Percentiles rank a stretch among this genome's conserved stretches.
Evolutionary conservation across 2,888 invertebrate genomes (phyloP).

Genomic region (Coleophora deauratella): DNA sequence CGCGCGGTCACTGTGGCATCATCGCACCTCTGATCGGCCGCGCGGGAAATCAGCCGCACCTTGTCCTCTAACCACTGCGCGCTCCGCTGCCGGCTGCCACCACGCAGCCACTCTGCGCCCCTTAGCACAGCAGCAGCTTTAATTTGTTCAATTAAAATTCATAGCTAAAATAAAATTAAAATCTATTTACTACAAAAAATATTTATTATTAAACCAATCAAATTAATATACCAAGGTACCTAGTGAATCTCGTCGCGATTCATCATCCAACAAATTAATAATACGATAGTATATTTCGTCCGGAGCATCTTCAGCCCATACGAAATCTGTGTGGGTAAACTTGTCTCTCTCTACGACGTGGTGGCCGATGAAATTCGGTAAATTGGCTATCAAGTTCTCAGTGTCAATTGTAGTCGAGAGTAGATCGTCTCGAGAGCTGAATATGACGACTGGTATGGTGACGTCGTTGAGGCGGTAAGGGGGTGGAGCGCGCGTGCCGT

Average conservation of each 20-base stretch:
- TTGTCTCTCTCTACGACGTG: slow-evolving; percentile 21
- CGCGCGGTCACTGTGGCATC: slow-evolving; percentile 9
- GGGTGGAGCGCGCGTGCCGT: slow-evolving; percentile 20
- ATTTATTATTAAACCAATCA: too few species aligned
- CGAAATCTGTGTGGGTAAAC: slow-evolving; percentile 38
- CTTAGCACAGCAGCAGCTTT: neutral
- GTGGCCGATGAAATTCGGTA: slow-evolving; percentile 24
- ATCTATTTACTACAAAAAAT: too few species aligned
- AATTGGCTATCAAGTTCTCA: slow-evolving; percentile 18
- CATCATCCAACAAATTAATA: too few species aligned
- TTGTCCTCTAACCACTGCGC: slow-evolving; percentile 17
- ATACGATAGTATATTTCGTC: neutral
- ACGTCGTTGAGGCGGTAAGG: slow-evolving; percentile 25
- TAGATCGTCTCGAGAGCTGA: slow-evolving; percentile 34
- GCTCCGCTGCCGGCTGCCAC: slow-evolving; percentile 2
- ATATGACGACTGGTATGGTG: slow-evolving; percentile 26
- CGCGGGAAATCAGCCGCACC: slow-evolving; percentile 54
- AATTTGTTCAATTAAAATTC: neutral
- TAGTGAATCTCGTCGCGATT: too few species aligned
- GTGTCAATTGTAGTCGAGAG: slow-evolving; percentile 27
- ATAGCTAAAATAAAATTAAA: too few species aligned
- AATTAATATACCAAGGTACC: too few species aligned
- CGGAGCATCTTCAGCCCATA: slow-evolving; percentile 29
- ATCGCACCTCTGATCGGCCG: slow-evolving; percentile 34
- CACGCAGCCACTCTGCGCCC: neutral